These are phyloP conservation scores for Cyanistes caeruleus DNA, from an alignment of 2,113 vertebrate genomes.

Conservation along the genomic window DNA sequence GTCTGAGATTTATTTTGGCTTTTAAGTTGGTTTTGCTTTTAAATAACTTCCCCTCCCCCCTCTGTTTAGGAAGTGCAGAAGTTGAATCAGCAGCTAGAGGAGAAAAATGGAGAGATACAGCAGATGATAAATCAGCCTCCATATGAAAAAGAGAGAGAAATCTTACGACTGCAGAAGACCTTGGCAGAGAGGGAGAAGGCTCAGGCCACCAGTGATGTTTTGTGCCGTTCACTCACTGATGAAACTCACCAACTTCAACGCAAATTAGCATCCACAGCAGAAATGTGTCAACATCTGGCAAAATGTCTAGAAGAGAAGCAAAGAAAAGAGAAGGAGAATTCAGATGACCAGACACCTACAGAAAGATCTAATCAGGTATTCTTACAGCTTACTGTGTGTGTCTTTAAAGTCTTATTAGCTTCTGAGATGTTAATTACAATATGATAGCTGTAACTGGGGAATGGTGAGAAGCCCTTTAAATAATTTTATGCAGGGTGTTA, in stretches of 20 bases:
- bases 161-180: conserved; percentile 73
- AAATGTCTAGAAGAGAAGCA: conserved; percentile 79
- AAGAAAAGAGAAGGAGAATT: not conserved
- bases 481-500: not conserved
- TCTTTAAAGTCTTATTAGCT: not conserved
- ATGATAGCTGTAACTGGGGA: not conserved
- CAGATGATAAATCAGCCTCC: conserved; percentile 72
- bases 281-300: conserved; percentile 90
- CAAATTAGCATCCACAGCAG: conserved; percentile 84
- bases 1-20: not conserved
- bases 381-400: not conserved
- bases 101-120: conserved; percentile 81
- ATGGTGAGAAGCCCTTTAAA: not conserved
- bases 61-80: conserved; percentile 81
- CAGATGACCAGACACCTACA: not conserved
- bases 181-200: conserved; percentile 79
- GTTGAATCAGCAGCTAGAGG: conserved; percentile 75
- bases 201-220: conserved; percentile 80
- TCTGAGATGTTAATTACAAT: not conserved
- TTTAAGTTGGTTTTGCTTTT: not conserved
- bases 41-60: not conserved
- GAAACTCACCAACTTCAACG: conserved; percentile 85
- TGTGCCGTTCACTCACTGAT: conserved; percentile 85
- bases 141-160: conserved; percentile 81
- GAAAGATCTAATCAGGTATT: conserved; percentile 77